Percentiles rank a stretch among this genome's conserved stretches.
These are phyloP conservation scores for Sinopyrophorus schimmeli DNA, from an alignment of 2,888 invertebrate genomes.

Conservation along the genomic window DNA sequence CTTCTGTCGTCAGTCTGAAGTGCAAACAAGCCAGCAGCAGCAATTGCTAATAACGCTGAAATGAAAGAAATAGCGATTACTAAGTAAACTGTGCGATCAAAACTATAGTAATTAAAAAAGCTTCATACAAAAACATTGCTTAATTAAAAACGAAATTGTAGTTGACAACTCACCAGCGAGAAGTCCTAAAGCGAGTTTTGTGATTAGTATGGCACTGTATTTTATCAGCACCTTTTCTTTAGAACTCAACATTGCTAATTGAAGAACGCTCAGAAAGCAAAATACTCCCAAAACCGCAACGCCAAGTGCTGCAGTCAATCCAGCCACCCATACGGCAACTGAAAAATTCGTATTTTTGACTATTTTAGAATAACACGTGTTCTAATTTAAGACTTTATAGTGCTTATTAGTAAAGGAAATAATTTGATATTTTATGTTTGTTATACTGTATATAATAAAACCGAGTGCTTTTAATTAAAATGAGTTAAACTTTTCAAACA, in stretches of 20 bases:
- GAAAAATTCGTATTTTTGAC: no score
- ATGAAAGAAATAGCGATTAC: conserved; percentile 38
- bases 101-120: neutral
- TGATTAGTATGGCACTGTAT: conserved; percentile 75
- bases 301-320: conserved; percentile 76
- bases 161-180: conserved; percentile 67
- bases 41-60: conserved; percentile 78
- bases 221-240: conserved; percentile 78
- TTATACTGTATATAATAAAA: no score
- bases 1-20: conserved; percentile 79
- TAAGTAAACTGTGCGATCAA: neutral
- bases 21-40: conserved; percentile 81
- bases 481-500: no score
- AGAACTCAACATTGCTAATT: conserved; percentile 85
- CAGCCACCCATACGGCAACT: conserved; percentile 84
- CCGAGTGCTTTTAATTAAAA: no score
- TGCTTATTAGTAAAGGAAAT: no score
- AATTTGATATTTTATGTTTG: no score
- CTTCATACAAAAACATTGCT: neutral
- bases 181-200: conserved; percentile 77
- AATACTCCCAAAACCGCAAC: conserved; percentile 74
- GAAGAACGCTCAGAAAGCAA: conserved; percentile 78
- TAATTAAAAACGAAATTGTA: neutral
- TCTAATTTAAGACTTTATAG: no score
- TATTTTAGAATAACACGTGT: no score